phyloP scores from a whole-genome alignment of 2,113 vertebrate genomes.

The Colaptes auratus region DNA sequence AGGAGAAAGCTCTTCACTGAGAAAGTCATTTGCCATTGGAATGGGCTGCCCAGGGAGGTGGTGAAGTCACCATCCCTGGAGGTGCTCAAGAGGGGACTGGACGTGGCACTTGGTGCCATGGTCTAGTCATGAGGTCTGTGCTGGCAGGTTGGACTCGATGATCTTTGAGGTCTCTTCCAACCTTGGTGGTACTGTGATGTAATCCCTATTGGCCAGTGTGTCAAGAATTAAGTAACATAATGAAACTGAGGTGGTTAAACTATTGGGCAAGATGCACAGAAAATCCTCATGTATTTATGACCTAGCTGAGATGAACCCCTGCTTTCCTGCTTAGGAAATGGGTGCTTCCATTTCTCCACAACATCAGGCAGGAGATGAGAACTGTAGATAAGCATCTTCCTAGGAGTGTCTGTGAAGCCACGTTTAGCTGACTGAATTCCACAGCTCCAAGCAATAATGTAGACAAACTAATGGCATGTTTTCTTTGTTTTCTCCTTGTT shows the following conservation, averaged over 20 bases:
- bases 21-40: no score
- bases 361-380: background rate
- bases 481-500: background rate
- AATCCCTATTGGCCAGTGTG: background rate
- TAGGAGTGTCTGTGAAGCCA: background rate
- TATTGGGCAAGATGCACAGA: background rate
- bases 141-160: no score
- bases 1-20: no score
- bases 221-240: background rate
- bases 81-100: no score
- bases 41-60: no score
- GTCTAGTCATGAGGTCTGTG: no score
- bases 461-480: background rate
- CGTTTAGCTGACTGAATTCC: background rate
- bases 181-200: no score
- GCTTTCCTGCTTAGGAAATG: background rate
- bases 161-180: no score
- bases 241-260: background rate
- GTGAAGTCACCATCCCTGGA: no score
- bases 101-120: no score
- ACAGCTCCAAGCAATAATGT: background rate
- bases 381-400: rapidly evolving
- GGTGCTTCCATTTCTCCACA: background rate
- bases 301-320: background rate
- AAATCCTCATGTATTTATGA: background rate